Evolutionary conservation across 1,140 invertebrate species (phyloP).

Genomic region (Muscidifurax raptorellus): DNA sequence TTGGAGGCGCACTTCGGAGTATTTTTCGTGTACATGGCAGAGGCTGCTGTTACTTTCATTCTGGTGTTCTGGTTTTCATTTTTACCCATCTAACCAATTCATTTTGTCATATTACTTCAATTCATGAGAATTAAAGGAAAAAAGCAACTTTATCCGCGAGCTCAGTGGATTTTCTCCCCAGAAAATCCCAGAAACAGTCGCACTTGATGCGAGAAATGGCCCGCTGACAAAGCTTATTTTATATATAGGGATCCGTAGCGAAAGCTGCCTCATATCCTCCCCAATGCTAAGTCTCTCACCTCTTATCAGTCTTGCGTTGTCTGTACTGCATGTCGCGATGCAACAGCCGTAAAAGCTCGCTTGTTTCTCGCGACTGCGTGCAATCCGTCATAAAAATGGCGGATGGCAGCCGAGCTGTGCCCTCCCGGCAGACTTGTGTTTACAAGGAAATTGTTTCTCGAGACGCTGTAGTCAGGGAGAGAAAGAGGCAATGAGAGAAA

Average conservation of each 20-base stretch:
- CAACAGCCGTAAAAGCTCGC: constrained; percentile 11
- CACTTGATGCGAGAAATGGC: constrained; percentile 21
- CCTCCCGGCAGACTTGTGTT: neutral
- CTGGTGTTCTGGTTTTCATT: too few relatives aligned
- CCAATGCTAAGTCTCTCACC: neutral
- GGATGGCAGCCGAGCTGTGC: constrained; percentile 29
- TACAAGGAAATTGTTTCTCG: constrained; percentile 48
- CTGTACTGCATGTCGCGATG: neutral
- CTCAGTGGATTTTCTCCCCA: too few relatives aligned
- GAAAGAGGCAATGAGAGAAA: neutral
- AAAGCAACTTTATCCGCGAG: too few relatives aligned
- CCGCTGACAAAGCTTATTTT: constrained; percentile 24
- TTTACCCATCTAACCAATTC: too few relatives aligned
- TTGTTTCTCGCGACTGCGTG: neutral
- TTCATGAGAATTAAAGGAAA: too few relatives aligned
- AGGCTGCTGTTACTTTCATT: too few relatives aligned
- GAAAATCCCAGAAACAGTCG: neutral
- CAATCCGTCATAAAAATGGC: constrained; percentile 54
- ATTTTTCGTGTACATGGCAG: too few relatives aligned
- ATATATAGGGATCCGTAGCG: neutral
- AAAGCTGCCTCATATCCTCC: constrained; percentile 15
- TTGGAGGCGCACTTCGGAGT: too few relatives aligned
- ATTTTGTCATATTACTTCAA: too few relatives aligned
- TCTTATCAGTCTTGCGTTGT: constrained; percentile 48
- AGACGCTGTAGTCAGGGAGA: neutral